Evolutionary conservation across 1,140 invertebrate genomes (phyloP).

Genomic region (Magallana angulata): DNA sequence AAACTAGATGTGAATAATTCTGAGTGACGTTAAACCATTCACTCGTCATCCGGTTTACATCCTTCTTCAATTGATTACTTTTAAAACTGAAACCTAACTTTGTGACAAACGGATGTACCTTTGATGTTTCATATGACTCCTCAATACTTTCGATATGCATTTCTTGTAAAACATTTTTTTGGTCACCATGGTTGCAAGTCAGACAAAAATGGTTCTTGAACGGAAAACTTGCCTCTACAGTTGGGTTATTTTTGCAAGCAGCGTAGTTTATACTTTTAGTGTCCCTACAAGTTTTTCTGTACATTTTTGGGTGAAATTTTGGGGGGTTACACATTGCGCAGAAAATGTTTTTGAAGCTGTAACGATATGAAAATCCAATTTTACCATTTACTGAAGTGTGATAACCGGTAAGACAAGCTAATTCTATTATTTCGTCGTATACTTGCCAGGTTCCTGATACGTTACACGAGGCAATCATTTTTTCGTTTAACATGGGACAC

Average conservation of each 20-base stretch:
- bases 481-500: not conserved
- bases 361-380: too few species aligned
- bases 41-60: not conserved
- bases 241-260: not conserved
- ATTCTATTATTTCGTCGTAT: not conserved
- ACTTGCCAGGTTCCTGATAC: not conserved
- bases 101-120: not conserved
- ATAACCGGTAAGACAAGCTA: not conserved
- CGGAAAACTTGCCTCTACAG: not conserved
- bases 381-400: too few species aligned
- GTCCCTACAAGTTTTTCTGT: not conserved
- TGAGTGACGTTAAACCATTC: too few species aligned
- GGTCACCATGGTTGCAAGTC: not conserved
- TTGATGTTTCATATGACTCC: too few species aligned
- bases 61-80: not conserved
- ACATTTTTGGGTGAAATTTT: not conserved
- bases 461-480: not conserved
- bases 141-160: not conserved
- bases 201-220: not conserved
- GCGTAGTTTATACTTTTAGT: not conserved
- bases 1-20: not conserved
- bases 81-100: not conserved
- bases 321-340: constrained; percentile 24
- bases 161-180: not conserved
- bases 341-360: not conserved